Percentiles rank a stretch among this genome's conserved stretches.
Conservation (phyloP, 2,888 invertebrate species). For the Hirtodrosophila confusa region DNA sequence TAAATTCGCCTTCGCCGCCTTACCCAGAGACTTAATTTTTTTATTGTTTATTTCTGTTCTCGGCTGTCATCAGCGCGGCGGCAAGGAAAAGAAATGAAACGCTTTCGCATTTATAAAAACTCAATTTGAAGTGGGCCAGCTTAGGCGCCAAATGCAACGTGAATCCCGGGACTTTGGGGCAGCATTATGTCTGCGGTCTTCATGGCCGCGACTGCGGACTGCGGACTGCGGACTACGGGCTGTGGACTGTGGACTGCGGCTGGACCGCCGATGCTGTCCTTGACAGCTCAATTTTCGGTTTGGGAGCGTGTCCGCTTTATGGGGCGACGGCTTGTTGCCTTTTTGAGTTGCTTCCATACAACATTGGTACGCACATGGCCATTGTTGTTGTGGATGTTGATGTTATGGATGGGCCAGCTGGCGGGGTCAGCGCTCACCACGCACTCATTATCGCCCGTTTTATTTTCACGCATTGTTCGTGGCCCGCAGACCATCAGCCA, state of each 20-base stretch:
- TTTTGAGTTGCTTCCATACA: slow-evolving; percentile 42
- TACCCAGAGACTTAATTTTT: slow-evolving; percentile 8
- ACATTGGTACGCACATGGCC: slow-evolving; percentile 46
- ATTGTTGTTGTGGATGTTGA: slow-evolving; percentile 28
- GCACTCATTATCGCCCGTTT: slow-evolving; percentile 69
- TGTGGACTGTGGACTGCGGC: neutral
- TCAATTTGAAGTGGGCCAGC: slow-evolving; percentile 29
- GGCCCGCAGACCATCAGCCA: slow-evolving; percentile 2
- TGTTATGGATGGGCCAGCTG: slow-evolving; percentile 40
- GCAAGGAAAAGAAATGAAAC: slow-evolving; percentile 20
- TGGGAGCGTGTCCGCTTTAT: slow-evolving; percentile 51
- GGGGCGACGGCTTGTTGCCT: slow-evolving; percentile 68
- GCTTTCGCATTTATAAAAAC: slow-evolving; percentile 25
- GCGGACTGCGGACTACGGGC: neutral
- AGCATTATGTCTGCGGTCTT: slow-evolving; percentile 32
- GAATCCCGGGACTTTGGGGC: slow-evolving; percentile 31
- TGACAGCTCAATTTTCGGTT: slow-evolving; percentile 55
- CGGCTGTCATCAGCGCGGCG: slow-evolving; percentile 14
- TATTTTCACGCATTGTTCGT: slow-evolving; percentile 69
- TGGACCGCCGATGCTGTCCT: slow-evolving; percentile 35
- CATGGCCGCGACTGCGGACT: slow-evolving; percentile 10
- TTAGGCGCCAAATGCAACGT: slow-evolving; percentile 30
- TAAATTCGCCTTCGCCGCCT: neutral
- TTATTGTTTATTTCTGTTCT: slow-evolving; percentile 24
- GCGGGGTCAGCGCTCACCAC: slow-evolving; percentile 56